These are phyloP conservation scores for Cassiopea xamachana DNA, from an alignment of 30 jellyfish, hydroid and myxozoan species.

Conservation along the genomic window DNA sequence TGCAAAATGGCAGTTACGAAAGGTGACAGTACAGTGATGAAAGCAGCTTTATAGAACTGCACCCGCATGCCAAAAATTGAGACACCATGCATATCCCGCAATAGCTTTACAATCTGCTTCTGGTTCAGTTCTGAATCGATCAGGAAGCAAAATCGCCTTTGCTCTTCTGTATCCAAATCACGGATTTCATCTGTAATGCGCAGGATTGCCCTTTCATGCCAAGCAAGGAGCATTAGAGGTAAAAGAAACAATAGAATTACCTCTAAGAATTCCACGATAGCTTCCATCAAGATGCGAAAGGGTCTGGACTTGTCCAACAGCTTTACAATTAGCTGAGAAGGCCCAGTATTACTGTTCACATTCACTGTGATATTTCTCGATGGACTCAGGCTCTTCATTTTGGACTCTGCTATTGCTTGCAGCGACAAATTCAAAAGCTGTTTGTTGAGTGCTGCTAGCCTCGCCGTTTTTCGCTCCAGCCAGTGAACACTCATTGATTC, in stretches of 20 bases:
- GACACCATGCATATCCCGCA: conserved; percentile 62
- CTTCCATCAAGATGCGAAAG: conserved; percentile 19
- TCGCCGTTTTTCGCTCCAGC: conserved; percentile 3
- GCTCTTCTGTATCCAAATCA: conserved; percentile 71
- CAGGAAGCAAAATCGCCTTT: conserved; percentile 40
- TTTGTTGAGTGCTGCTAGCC: conserved; percentile 7
- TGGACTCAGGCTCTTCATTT: conserved; percentile 4
- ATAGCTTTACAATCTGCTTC: not conserved
- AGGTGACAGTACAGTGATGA: conserved; percentile 46
- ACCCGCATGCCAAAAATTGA: conserved; percentile 67
- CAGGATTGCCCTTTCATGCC: conserved; percentile 66
- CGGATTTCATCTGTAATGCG: conserved; percentile 53
- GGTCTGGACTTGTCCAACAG: conserved; percentile 5
- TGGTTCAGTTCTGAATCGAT: conserved; percentile 26
- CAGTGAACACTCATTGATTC: not conserved
- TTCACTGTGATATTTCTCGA: conserved; percentile 2
- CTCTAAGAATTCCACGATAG: conserved; percentile 28
- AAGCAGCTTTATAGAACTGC: conserved; percentile 62
- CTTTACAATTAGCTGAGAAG: conserved; percentile 10
- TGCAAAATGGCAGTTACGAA: conserved; percentile 53
- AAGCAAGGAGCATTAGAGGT: conserved; percentile 63
- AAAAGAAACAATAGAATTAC: conserved; percentile 39
- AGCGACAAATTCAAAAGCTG: conserved; percentile 34
- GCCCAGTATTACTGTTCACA: conserved; percentile 1
- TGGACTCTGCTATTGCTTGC: not conserved